Conservation (phyloP, 2,113 vertebrate genomes). For the human (Homo sapiens) region GRCh38 chr1:164690501-164691000, state of each 20-base stretch:
- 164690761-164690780: not conserved
- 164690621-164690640: too few species aligned
- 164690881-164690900: accelerated
- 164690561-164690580: too few species aligned
- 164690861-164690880: not conserved
- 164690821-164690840: not conserved
- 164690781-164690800: accelerated
- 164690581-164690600: too few species aligned
- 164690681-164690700: too few species aligned
- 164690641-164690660: too few species aligned
- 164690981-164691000: accelerated
- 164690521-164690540: too few species aligned
- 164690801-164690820: not conserved
- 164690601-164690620: too few species aligned
- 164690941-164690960: not conserved
- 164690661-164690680: not conserved
- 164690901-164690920: not conserved
- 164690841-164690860: accelerated
- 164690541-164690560: too few species aligned
- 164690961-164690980: not conserved
- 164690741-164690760: not conserved
- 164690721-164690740: accelerated
- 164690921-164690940: not conserved
- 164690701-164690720: not conserved
- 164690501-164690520: too few species aligned